Evolutionary conservation across 2,888 invertebrate genomes (phyloP).

Genomic region (Harmothoe impar): DNA sequence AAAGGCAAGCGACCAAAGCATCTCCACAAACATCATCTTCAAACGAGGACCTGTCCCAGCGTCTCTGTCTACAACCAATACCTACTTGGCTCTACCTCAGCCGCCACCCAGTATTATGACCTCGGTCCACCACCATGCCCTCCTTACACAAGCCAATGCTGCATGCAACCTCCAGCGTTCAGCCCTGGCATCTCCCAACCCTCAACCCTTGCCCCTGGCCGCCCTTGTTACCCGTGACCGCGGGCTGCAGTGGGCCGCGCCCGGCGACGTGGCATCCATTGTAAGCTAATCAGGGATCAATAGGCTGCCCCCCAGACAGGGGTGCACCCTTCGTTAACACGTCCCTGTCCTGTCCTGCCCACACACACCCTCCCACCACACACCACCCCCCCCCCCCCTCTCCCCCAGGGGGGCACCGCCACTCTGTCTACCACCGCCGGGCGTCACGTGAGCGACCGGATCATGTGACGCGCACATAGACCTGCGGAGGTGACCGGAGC

Average conservation of each 20-base stretch:
- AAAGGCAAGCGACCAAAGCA: too few species aligned
- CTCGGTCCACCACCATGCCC: too few species aligned
- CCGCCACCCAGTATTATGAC: too few species aligned
- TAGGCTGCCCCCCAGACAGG: constrained; percentile 11
- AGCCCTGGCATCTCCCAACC: not conserved
- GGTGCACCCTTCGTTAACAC: not conserved
- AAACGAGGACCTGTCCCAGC: too few species aligned
- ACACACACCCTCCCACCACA: not conserved
- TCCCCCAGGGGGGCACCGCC: not conserved
- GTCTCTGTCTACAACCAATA: too few species aligned
- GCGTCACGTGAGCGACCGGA: not conserved
- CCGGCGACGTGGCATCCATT: constrained; percentile 20
- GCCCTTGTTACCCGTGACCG: constrained; percentile 32
- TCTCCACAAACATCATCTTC: too few species aligned
- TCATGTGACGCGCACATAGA: constrained; percentile 7
- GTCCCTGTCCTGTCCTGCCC: not conserved
- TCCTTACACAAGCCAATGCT: too few species aligned
- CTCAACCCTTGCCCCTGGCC: not conserved
- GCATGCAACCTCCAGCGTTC: not conserved
- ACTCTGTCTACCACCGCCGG: not conserved
- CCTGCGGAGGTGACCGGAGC: too few species aligned
- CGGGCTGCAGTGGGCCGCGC: not conserved
- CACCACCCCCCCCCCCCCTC: too few species aligned
- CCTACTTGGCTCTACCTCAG: too few species aligned
- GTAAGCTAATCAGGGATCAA: constrained; percentile 53